Conservation (phyloP, 2,888 invertebrate genomes). For the Polyommatus iphigenia region DNA sequence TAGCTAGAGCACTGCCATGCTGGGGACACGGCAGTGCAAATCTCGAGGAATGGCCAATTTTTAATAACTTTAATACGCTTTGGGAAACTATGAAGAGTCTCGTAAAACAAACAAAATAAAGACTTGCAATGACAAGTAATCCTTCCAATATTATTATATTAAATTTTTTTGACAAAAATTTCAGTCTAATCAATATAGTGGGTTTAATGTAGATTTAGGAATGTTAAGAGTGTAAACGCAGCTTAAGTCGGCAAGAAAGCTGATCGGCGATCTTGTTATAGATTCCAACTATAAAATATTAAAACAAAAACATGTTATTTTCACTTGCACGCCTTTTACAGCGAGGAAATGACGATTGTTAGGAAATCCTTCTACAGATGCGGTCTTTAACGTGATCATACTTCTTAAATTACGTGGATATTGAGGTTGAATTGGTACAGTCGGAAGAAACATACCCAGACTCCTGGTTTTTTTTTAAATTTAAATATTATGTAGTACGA, state of each 20-base stretch:
- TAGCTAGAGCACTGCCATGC: no score
- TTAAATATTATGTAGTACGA: no score
- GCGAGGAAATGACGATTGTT: conserved; percentile 60
- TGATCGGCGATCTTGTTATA: conserved; percentile 61
- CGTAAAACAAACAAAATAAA: no score
- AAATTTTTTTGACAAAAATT: no score
- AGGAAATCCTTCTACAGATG: conserved; percentile 55
- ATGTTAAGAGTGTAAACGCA: conserved; percentile 33
- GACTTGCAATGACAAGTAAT: no score
- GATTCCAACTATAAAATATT: conserved; percentile 66
- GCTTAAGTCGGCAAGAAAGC: conserved; percentile 56
- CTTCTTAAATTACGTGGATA: not conserved
- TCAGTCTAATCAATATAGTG: no score
- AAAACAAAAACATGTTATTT: conserved; percentile 67
- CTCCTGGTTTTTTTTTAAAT: no score
- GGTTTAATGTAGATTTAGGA: not conserved
- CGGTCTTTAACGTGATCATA: conserved; percentile 28
- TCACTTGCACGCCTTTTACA: conserved; percentile 67
- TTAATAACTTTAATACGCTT: no score
- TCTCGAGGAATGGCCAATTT: no score
- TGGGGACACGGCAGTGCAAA: no score
- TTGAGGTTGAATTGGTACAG: not conserved
- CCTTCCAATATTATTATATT: no score
- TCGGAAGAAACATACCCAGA: not conserved
- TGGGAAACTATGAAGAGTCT: no score